phyloP scores from a whole-genome alignment of 2,113 vertebrate genomes.

The Geococcyx californianus region DNA sequence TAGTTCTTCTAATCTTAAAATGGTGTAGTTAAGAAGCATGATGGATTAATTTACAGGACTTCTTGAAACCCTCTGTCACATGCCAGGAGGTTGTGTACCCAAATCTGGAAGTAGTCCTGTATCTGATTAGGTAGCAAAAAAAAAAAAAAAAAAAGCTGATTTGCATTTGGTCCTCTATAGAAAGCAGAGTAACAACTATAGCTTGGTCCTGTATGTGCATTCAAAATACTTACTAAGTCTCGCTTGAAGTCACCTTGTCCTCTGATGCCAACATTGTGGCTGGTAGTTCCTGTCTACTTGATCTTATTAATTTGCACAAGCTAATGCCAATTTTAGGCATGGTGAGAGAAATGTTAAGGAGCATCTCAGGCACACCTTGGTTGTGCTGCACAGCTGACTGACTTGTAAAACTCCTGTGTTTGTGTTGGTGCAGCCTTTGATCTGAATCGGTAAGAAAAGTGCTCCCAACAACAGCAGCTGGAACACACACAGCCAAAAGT shows the following conservation, averaged over 20 bases:
- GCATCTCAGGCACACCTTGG: background rate
- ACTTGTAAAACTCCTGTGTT: background rate
- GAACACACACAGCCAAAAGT: constrained; percentile 66
- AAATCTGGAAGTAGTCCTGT: background rate
- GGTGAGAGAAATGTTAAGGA: background rate
- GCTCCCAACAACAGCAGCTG: constrained; percentile 46
- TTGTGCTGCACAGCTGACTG: background rate
- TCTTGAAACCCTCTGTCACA: background rate
- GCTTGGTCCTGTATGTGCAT: background rate
- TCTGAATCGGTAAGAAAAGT: constrained; percentile 14
- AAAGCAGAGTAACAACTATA: background rate
- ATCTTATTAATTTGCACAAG: background rate
- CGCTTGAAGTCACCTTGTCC: background rate
- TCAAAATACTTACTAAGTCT: background rate
- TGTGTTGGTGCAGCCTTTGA: constrained; percentile 66
- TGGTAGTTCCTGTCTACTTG: background rate
- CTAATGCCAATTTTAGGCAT: background rate
- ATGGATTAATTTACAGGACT: background rate
- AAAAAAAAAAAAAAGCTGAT: background rate
- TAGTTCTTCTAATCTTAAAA: background rate
- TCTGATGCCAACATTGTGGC: background rate
- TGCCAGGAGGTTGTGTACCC: background rate
- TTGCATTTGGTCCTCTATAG: background rate
- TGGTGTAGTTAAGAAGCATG: background rate
- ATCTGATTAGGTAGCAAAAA: background rate